A percentile compares a stretch with the other conserved stretches of the same genome.
Conservation (phyloP, 1,140 invertebrate species). For the Papilio dardanus region DNA sequence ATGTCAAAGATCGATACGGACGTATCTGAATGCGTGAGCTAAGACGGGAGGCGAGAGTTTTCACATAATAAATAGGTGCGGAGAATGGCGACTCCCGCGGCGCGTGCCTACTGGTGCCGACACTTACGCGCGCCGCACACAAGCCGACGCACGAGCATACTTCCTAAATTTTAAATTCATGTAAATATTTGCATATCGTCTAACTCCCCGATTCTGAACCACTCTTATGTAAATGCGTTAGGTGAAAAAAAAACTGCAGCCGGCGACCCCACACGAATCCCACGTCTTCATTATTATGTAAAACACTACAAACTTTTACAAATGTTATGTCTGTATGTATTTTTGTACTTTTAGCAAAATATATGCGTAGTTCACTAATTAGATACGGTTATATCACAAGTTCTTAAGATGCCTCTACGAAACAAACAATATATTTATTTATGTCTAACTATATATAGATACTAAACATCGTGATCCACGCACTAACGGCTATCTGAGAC, state of each 20-base stretch:
- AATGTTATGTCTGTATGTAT: conserved; percentile 79
- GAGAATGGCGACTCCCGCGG: conserved; percentile 62
- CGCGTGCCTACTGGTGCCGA: conserved; percentile 59
- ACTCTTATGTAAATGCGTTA: conserved; percentile 77
- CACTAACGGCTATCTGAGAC: conserved; percentile 62
- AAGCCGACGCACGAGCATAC: conserved; percentile 51
- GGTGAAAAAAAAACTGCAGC: conserved; percentile 67
- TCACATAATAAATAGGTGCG: conserved; percentile 62
- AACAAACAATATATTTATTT: conserved; percentile 79
- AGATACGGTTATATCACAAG: conserved; percentile 81
- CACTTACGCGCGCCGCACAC: conserved; percentile 43
- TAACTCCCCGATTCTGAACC: conserved; percentile 71
- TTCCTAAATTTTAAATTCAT: conserved; percentile 68
- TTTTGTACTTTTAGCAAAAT: conserved; percentile 64
- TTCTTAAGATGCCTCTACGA: conserved; percentile 78
- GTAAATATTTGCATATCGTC: conserved; percentile 81
- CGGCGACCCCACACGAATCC: conserved; percentile 70
- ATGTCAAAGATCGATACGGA: conserved; percentile 67
- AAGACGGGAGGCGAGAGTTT: conserved; percentile 65
- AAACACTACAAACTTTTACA: conserved; percentile 62
- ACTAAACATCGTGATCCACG: conserved; percentile 57
- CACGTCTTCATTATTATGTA: conserved; percentile 69
- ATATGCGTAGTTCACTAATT: conserved; percentile 72
- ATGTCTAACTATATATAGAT: conserved; percentile 67
- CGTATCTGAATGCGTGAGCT: conserved; percentile 56